Conservation (phyloP, 2,888 invertebrate species). For the Tetranychus piercei region DNA sequence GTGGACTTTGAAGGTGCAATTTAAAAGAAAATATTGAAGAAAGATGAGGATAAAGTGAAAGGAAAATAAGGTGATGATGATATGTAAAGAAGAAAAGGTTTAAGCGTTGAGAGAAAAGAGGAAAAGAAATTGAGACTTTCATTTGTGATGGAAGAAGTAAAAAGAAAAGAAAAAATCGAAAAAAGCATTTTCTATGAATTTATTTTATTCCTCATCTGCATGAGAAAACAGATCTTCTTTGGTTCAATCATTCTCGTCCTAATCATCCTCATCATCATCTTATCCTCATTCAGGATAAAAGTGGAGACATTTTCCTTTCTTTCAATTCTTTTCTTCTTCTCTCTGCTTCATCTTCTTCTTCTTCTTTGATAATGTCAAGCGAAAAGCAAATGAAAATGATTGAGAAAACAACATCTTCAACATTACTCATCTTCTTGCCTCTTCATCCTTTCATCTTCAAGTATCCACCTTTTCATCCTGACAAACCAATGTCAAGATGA, state of each 20-base stretch:
- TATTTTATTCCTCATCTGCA: neutral
- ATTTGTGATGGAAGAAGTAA: neutral
- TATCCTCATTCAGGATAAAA: too few species aligned
- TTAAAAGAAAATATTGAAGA: too few species aligned
- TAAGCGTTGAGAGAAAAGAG: neutral
- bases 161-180: neutral
- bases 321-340: neutral
- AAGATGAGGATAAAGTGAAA: too few species aligned
- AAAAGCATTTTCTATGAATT: neutral
- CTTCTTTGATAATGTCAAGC: neutral
- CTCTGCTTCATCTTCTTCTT: neutral
- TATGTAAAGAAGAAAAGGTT: too few species aligned
- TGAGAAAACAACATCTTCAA: neutral
- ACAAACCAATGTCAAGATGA: neutral
- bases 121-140: neutral
- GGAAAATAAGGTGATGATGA: too few species aligned
- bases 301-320: neutral
- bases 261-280: neutral
- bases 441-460: neutral
- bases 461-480: neutral
- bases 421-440: neutral
- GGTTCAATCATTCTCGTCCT: neutral
- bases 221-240: neutral
- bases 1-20: too few species aligned
- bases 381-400: neutral